Evolutionary conservation across 2,113 vertebrate species (phyloP).

Genomic region (Fulica atra): DNA sequence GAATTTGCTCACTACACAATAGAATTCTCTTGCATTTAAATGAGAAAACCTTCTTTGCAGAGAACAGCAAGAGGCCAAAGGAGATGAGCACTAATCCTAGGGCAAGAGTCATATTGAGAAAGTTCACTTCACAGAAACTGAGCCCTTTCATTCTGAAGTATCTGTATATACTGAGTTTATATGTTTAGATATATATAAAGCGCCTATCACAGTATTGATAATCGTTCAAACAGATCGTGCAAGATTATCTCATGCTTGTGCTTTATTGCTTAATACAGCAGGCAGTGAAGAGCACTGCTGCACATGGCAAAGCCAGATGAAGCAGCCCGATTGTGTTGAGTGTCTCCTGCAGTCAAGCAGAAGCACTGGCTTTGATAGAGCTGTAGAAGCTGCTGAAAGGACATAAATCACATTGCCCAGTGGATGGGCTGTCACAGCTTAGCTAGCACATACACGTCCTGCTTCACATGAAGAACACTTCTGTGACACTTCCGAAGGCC

Average conservation of each 20-base stretch:
- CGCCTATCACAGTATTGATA: too few relatives aligned
- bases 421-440: background rate
- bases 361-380: background rate
- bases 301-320: background rate
- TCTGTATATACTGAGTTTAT: background rate
- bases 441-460: rapidly evolving
- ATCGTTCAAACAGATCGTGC: background rate
- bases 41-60: background rate
- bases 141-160: background rate
- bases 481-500: background rate
- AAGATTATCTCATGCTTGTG: background rate
- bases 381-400: background rate
- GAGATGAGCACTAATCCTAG: background rate
- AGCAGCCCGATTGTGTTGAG: rapidly evolving
- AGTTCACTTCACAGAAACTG: background rate
- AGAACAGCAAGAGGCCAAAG: background rate
- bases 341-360: background rate
- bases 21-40: background rate
- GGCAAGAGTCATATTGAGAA: background rate
- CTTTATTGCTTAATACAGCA: background rate
- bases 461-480: background rate
- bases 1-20: background rate
- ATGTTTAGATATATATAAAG: too few relatives aligned
- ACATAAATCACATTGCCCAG: rapidly evolving
- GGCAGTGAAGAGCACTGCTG: background rate